Evolutionary conservation across 2,113 vertebrate genomes (phyloP).

Genomic region (Cranoglanis bouderius): DNA sequence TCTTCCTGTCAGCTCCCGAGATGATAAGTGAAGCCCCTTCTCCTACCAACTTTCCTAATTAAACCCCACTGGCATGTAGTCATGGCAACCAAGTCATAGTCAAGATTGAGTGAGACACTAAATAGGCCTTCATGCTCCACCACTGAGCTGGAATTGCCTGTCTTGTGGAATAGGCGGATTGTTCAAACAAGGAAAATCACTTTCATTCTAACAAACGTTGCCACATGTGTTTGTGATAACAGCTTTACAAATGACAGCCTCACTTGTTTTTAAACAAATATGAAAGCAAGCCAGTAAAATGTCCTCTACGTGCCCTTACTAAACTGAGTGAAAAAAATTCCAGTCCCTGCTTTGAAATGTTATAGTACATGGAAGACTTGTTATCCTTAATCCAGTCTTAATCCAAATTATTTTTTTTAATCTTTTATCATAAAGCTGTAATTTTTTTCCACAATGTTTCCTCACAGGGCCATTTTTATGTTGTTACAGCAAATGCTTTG

Average conservation of each 20-base stretch:
- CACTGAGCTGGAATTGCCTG: not conserved
- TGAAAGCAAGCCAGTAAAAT: not conserved
- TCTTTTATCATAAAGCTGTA: not conserved
- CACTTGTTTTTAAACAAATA: no score
- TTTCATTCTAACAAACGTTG: not conserved
- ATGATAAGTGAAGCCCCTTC: not conserved
- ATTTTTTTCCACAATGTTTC: not conserved
- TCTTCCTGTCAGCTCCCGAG: not conserved
- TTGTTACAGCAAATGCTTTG: not conserved
- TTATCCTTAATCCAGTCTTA: not conserved
- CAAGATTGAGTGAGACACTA: conserved; percentile 4
- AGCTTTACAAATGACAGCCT: not conserved
- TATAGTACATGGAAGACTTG: not conserved
- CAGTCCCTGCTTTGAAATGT: not conserved
- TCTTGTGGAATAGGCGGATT: not conserved
- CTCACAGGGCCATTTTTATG: not conserved
- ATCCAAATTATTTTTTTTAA: not conserved
- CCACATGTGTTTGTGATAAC: not conserved
- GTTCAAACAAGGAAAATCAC: not conserved
- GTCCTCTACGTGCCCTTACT: not conserved
- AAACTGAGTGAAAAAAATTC: not conserved
- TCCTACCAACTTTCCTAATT: conserved; percentile 12
- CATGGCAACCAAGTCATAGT: conserved; percentile 9
- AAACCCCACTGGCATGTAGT: not conserved
- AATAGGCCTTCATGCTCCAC: conserved; percentile 21